A percentile compares a stretch with the other conserved stretches of the same genome.
Evolutionary conservation across 2,797 vertebrate species (phyloP).

Genomic region (Alauda arvensis): DNA sequence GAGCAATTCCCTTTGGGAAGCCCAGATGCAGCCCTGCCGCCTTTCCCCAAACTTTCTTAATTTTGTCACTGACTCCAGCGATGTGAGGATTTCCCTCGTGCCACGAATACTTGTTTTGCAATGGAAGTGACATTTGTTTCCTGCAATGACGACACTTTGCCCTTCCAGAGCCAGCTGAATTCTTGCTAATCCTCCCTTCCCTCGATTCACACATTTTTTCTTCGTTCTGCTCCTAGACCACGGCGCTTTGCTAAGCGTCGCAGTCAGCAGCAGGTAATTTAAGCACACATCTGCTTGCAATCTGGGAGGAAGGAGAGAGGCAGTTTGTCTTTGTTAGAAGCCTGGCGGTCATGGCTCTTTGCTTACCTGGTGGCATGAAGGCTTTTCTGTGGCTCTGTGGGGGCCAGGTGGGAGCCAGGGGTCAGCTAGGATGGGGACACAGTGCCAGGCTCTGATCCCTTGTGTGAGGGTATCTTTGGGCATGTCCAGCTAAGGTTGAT

Average conservation of each 20-base stretch:
- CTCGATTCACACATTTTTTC: slow-evolving; percentile 20
- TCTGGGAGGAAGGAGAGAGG: slow-evolving; percentile 45
- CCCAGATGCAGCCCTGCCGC: background rate
- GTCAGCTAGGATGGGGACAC: background rate
- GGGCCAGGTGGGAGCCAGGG: background rate
- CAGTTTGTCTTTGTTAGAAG: slow-evolving; percentile 41
- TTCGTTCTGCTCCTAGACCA: background rate
- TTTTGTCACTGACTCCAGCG: background rate
- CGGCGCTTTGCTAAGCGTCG: background rate
- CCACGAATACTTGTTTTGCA: background rate
- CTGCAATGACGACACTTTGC: background rate
- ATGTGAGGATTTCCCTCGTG: background rate
- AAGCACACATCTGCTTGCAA: slow-evolving; percentile 64
- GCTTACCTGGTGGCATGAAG: slow-evolving; percentile 10
- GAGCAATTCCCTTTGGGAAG: background rate
- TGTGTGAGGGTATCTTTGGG: accelerated
- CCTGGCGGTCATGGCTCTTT: background rate
- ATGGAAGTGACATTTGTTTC: slow-evolving; percentile 6
- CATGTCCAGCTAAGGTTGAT: accelerated
- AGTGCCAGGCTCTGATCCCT: background rate
- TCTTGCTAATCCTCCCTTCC: slow-evolving; percentile 35
- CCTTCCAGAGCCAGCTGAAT: slow-evolving; percentile 37
- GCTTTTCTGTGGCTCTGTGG: background rate
- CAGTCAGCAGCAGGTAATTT: slow-evolving; percentile 54
- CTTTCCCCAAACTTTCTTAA: background rate